phyloP scores from a whole-genome alignment of 1,140 invertebrate species.

The Bombyx mandarina region DNA sequence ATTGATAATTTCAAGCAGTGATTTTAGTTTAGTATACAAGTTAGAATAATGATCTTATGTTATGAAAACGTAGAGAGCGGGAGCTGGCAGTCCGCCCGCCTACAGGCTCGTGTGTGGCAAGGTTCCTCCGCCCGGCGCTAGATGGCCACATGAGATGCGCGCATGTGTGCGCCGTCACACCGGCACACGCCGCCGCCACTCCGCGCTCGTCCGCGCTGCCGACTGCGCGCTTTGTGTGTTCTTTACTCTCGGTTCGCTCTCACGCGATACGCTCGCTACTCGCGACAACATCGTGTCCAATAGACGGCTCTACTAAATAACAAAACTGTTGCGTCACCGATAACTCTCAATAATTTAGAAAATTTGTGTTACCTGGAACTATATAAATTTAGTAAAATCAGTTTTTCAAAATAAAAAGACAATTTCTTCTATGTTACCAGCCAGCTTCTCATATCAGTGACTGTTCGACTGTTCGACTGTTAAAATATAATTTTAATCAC shows the following conservation, averaged over 20 bases:
- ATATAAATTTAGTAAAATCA: slow-evolving; percentile 9
- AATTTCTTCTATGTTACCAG: slow-evolving; percentile 31
- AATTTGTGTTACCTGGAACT: slow-evolving; percentile 3
- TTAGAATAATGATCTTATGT: not conserved
- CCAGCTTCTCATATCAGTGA: slow-evolving; percentile 37
- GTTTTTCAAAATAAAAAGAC: slow-evolving; percentile 22
- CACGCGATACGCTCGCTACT: slow-evolving; percentile 28
- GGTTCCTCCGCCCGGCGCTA: slow-evolving; percentile 51
- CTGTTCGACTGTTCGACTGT: slow-evolving; percentile 12
- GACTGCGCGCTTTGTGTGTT: slow-evolving; percentile 52
- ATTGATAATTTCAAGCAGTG: no score
- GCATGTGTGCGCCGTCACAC: slow-evolving; percentile 53
- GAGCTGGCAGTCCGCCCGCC: slow-evolving; percentile 28
- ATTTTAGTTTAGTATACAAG: no score
- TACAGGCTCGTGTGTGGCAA: slow-evolving; percentile 19
- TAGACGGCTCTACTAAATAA: slow-evolving; percentile 21
- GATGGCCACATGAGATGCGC: slow-evolving; percentile 40
- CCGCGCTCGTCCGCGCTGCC: slow-evolving; percentile 62
- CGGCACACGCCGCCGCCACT: slow-evolving; percentile 48
- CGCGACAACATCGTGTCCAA: slow-evolving; percentile 24
- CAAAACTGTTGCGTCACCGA: slow-evolving; percentile 25
- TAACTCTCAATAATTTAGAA: slow-evolving; percentile 1
- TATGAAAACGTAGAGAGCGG: slow-evolving; percentile 20
- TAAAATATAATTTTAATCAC: slow-evolving; percentile 1
- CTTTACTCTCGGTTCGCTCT: slow-evolving; percentile 15